Evolutionary conservation across 2,797 vertebrate genomes (phyloP), one percentile per base, ranked within the genome.

Genomic region (Rachycentron canadum): DNA sequence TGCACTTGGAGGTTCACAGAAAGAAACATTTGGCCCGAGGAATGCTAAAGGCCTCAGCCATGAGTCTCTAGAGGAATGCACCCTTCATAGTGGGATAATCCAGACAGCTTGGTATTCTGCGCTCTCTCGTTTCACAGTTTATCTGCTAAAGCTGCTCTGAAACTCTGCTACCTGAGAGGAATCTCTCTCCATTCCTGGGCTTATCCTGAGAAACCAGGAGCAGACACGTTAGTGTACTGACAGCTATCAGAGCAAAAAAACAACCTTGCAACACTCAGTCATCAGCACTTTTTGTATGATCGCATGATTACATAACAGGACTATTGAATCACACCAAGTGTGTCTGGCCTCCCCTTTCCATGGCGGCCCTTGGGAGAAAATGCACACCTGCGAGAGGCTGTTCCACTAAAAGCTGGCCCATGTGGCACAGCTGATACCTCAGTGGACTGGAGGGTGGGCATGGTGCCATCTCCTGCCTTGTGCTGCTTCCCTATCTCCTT

Each of bases 81-180:
- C 80, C 85, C 88, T 88, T 89, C 87, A 73, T 82, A 82, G 86
- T 43, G 13, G 90, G 91, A 93, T 94, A 90, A 94, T 94, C 93
- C 93, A 83, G 86, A 86, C 90, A 88, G 92, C 90, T 85, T 64
- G 73, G 84, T 87, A 90, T 90, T 92, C 87, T 74, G 79, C 61
- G 82, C 89, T 86, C 86, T 81, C 88, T 88, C 89, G 71, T 92
- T 87, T 93, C 80, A 80, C 86, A 91, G 88, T 93, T 93, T 93
- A 94, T 94, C 93, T 92, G 80, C 88, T 80, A 91, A 94, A 93
- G 92, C 93, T 91, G 84, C 89, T 92, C 90, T 77, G 88, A 90
- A 93, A 93, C 93, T 92, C 86, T 84, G 88, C 91, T 93, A 94
- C 93, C 93, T 93, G 92, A 68, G 88, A 86, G 85, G 90, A 90